These are phyloP conservation scores for Taenaris catops DNA, from an alignment of 2,888 invertebrate species.

Conservation along the genomic window DNA sequence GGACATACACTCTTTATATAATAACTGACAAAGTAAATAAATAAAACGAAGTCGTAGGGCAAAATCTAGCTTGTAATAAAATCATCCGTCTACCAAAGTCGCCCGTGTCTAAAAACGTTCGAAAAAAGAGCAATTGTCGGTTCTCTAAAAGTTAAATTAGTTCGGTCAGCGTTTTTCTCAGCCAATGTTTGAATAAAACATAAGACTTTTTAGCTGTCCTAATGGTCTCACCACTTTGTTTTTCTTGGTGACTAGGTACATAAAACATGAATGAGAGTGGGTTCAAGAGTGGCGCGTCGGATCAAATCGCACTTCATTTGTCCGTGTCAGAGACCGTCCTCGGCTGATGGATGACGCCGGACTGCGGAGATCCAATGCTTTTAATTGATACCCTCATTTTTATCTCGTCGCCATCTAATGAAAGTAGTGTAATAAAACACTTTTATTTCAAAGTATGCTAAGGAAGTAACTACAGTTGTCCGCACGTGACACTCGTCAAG, in stretches of 20 bases:
- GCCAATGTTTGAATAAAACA: conserved; percentile 67
- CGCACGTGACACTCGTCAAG: no score
- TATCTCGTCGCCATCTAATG: conserved; percentile 34
- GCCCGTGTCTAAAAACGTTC: no score
- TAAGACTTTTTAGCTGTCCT: conserved; percentile 62
- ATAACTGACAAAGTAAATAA: no score
- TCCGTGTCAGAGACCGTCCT: conserved; percentile 57
- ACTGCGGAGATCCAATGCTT: conserved; percentile 44
- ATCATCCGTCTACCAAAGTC: no score
- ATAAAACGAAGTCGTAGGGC: no score
- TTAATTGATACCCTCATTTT: conserved; percentile 74
- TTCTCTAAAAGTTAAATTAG: conserved; percentile 75
- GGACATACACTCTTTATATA: no score
- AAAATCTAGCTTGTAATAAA: no score
- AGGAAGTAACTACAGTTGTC: no score
- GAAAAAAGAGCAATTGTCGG: no score
- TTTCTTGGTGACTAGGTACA: conserved; percentile 67
- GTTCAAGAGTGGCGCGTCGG: conserved; percentile 52
- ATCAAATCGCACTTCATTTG: conserved; percentile 78
- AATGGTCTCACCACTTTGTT: conserved; percentile 65
- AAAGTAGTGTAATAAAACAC: no score
- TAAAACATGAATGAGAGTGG: conserved; percentile 68
- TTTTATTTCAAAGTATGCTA: no score
- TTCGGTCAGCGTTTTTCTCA: conserved; percentile 56
- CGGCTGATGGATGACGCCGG: conserved; percentile 61